Base-by-base conservation (phyloP, 2,113 vertebrate genomes). In the Ia io region DNA sequence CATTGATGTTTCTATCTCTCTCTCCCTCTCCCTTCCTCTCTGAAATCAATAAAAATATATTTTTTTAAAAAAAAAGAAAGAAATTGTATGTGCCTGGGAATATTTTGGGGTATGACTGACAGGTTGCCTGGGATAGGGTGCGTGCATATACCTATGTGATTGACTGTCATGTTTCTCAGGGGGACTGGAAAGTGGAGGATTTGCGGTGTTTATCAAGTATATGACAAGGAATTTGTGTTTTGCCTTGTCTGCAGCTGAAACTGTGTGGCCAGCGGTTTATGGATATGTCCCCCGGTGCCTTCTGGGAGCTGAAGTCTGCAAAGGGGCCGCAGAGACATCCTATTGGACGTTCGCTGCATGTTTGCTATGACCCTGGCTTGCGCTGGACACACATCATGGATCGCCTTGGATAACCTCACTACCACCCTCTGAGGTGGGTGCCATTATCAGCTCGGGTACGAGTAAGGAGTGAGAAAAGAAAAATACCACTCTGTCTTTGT, bases 101-200 rank as follows among this genome's bases (percentile, higher is more conserved):
- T 42, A 3, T 22, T 44, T 42, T 9, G 42, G 7, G 28, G 22
- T 37, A 2, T 6, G 13, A 40, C 61, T 14, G 63, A 74, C 61
- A 30, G 20, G 20, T 67, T 32, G 51, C 23, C 23, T 5, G 63
- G 51, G 90, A 22, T 1, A 9, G 63, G 28, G 3, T 2, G 14
- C 73, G 12, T 49, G 56, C 6, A 6, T 44, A 0, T 14, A 18
- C 2, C 82, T 14, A 0, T 8, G 53, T 5, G 30, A 13, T 9
- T 13, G 56, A 6, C 84, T 6, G 30, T 18, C 49, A 10, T 42
- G 70, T 73, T 23, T 23, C 5, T 35, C 23, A 2, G 18, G 25
- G 30, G 44, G 1, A 7, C 63, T 42, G 49, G 35, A 12, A 16
- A 9, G 17, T 17, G 71, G 30, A 35, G n/a, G 16, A 35, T 16